Conservation (phyloP, 53 echinoderm and acorn worm species). For the Echinometra lucunter region DNA sequence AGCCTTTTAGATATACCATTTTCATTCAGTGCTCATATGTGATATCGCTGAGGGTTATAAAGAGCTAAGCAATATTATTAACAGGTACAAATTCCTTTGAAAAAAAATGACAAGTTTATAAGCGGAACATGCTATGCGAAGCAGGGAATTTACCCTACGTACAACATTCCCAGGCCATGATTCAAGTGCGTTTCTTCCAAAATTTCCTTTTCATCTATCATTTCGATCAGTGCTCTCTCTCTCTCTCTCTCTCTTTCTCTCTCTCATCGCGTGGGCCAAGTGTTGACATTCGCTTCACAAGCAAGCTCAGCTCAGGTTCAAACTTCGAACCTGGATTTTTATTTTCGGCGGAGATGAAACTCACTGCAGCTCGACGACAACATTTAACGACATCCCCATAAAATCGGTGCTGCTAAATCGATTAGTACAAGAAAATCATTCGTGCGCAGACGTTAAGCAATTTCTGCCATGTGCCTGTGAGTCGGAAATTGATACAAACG, state of each 20-base stretch:
- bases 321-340: slow-evolving; percentile 21
- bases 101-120: background rate
- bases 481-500: slow-evolving; percentile 40
- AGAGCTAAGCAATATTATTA: background rate
- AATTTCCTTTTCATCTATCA: background rate
- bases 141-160: background rate
- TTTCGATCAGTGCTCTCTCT: slow-evolving; percentile 11
- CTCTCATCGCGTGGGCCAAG: background rate
- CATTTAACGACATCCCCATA: slow-evolving; percentile 44
- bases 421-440: background rate
- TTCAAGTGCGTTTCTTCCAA: background rate
- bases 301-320: slow-evolving; percentile 3
- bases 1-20: no score
- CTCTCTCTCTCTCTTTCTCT: no score
- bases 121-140: background rate
- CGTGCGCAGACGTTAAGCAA: background rate
- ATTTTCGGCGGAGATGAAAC: background rate
- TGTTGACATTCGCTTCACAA: slow-evolving; percentile 34
- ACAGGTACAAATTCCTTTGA: background rate
- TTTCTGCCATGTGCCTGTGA: background rate
- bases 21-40: no score
- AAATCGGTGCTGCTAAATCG: slow-evolving; percentile 19
- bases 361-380: slow-evolving; percentile 18
- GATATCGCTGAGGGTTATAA: no score
- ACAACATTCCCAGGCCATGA: background rate